Conservation (phyloP, 2,888 invertebrate genomes). For the Meiosimyza platycephala region DNA sequence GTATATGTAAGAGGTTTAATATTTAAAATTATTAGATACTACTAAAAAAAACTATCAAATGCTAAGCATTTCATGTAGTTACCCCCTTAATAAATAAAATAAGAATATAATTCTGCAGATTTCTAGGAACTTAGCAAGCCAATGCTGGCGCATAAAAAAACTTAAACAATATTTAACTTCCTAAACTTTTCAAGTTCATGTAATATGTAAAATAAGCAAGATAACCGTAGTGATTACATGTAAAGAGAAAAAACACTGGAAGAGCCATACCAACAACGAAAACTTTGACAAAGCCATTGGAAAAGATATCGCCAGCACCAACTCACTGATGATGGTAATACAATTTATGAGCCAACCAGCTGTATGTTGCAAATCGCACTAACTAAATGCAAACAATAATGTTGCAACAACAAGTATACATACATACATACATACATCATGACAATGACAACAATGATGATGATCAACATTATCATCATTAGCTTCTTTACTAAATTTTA, state of each 20-base stretch:
- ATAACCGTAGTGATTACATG: conserved; percentile 27
- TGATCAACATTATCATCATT: conserved; percentile 9
- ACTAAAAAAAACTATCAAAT: too few species aligned
- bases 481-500: not conserved
- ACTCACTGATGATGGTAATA: conserved; percentile 13
- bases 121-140: too few species aligned
- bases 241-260: not conserved
- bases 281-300: not conserved
- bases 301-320: too few species aligned
- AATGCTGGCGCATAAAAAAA: too few species aligned
- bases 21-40: too few species aligned
- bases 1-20: too few species aligned
- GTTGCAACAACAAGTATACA: not conserved
- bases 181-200: conserved; percentile 10
- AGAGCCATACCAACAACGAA: not conserved
- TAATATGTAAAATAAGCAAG: conserved; percentile 23
- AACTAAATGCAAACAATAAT: conserved; percentile 19
- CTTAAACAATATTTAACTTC: too few species aligned
- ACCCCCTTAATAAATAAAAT: too few species aligned
- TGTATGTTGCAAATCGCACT: conserved; percentile 10
- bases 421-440: not conserved
- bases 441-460: not conserved
- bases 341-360: conserved; percentile 24
- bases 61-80: too few species aligned
- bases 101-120: too few species aligned